phyloP scores from a whole-genome alignment of 2,113 vertebrate genomes.

The crab-eating macaque (Macaca fascicularis) region DNA sequence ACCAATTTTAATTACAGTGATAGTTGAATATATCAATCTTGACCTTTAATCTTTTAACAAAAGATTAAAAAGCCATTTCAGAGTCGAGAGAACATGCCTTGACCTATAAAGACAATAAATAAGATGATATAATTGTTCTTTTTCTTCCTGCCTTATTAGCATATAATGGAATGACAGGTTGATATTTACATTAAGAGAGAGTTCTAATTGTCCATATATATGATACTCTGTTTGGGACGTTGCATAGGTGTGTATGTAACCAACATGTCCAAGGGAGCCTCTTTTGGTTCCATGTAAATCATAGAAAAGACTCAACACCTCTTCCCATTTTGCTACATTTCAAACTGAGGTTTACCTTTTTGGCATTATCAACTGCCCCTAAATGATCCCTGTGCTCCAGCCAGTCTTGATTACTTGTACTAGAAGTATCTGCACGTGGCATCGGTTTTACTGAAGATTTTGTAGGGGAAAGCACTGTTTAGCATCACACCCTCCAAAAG shows the following conservation, averaged over 20 bases:
- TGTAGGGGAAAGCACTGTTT: background rate
- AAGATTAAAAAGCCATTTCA: constrained; percentile 40
- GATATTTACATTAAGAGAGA: constrained; percentile 26
- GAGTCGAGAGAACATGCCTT: background rate
- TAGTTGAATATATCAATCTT: constrained; percentile 16
- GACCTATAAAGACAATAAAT: constrained; percentile 40
- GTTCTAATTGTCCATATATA: background rate
- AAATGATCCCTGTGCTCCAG: background rate
- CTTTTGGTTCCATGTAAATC: background rate
- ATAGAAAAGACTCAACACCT: background rate
- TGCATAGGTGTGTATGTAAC: background rate
- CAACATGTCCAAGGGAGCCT: background rate
- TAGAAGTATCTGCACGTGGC: background rate
- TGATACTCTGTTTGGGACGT: background rate
- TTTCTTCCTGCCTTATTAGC: background rate
- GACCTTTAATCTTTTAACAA: constrained; percentile 39
- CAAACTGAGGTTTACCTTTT: background rate
- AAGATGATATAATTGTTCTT: constrained; percentile 27
- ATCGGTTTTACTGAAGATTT: background rate
- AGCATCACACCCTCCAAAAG: background rate
- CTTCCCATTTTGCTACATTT: background rate
- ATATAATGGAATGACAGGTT: background rate
- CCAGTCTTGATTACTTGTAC: background rate
- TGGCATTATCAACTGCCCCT: background rate
- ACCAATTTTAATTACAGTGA: constrained; percentile 50